Percentiles rank a stretch among this genome's conserved stretches.
Conservation (phyloP, 2,113 vertebrate genomes). For the Gadus macrocephalus region DNA sequence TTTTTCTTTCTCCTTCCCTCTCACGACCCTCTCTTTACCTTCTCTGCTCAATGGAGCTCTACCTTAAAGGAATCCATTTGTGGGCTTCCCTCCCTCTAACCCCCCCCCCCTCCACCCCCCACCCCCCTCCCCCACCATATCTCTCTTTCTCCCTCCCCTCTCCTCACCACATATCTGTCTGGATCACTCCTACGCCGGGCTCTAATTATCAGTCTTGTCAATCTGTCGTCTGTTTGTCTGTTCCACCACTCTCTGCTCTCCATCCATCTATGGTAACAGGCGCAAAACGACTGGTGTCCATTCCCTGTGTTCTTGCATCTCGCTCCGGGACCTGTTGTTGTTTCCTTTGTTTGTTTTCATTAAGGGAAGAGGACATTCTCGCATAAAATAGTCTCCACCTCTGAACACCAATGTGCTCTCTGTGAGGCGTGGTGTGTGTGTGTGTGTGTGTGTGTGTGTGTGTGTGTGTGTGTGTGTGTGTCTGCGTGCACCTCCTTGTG, state of each 20-base stretch:
- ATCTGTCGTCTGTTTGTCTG: slow-evolving; percentile 26
- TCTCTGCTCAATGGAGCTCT: no score
- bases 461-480: slow-evolving; percentile 1
- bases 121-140: not conserved
- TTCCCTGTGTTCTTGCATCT: not conserved
- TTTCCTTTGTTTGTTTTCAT: slow-evolving; percentile 9
- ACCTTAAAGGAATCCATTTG: no score
- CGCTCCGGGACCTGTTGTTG: not conserved
- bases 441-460: not conserved
- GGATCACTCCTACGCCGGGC: slow-evolving; percentile 8
- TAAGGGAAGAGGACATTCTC: not conserved
- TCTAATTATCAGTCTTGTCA: slow-evolving; percentile 44
- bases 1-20: slow-evolving; percentile 21
- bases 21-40: not conserved
- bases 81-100: slow-evolving; percentile 1
- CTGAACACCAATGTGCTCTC: slow-evolving; percentile 4
- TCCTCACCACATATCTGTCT: slow-evolving; percentile 24
- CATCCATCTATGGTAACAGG: not conserved
- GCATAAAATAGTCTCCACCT: slow-evolving; percentile 3
- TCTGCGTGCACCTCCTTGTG: not conserved
- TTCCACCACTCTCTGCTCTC: slow-evolving; percentile 3
- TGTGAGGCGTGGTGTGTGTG: not conserved
- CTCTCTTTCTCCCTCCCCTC: slow-evolving; percentile 1
- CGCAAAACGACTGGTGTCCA: not conserved
- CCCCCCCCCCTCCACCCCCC: not conserved